Evolutionary conservation across 2,888 invertebrate species (phyloP), one percentile per base, ranked within the genome.

Genomic region (Sphaerophoria rueppellii): DNA sequence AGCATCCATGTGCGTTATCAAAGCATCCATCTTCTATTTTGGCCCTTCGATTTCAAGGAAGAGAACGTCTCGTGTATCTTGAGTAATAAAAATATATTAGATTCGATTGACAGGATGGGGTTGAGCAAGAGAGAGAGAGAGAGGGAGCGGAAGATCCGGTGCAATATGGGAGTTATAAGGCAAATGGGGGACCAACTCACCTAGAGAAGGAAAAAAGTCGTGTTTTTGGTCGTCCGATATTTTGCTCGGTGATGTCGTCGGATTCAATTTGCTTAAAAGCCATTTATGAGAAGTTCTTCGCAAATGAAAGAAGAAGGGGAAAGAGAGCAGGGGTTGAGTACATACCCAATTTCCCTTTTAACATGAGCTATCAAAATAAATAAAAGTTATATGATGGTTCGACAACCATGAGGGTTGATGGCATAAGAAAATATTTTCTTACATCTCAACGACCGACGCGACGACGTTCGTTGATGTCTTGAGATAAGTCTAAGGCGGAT

Each of bases 211-310:
- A 4, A 7, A 24, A 37, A 37, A 24, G 24, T 24, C 24, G 24
- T 24, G 24, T 24, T 24, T 24, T 24, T 24, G 24, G 50, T n/a
- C 24, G 48, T 60, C n/a, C 24, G 50, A 34, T 34, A 6, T 43
- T 82, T 11, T 69, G n/a, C n/a, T n/a, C n/a, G n/a, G n/a, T 43
- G 69, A 46, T 81, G 85, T 85, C 81, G 70, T 81, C 73, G 70
- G 60, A 85, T 73, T 81, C 85, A 85, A 85, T 85, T 85, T 85
- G 85, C 63, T 85, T 85, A 85, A 85, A 85, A 85, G 85, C 85
- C 81, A 73, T 73, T 43, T 71, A 57, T 46, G 73, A 52, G 43
- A 73, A 58, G 57, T 65, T 54, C 58, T n/a, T 24, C 24, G 24
- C 24, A 24, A 24, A 24, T 24, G 24, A 43, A 43, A 43, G 12